Conservation (phyloP, 2,113 vertebrate genomes). For the Saccopteryx bilineata region DNA sequence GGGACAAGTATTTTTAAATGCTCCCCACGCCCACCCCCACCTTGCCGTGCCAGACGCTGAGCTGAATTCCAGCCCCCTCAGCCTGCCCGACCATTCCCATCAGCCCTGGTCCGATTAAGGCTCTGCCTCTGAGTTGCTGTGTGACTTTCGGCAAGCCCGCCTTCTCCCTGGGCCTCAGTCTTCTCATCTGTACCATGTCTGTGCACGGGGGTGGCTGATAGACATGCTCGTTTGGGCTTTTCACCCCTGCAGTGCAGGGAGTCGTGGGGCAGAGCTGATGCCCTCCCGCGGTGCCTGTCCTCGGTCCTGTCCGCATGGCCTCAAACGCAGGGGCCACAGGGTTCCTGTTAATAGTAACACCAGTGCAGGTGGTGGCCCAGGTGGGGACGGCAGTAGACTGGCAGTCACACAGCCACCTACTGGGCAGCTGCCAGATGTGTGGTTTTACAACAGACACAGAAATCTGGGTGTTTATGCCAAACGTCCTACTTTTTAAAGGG, state of each 20-base stretch:
- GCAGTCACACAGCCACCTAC: background rate
- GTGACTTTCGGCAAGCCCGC: background rate
- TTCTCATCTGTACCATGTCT: background rate
- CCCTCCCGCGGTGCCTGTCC: accelerated
- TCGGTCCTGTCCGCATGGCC: background rate
- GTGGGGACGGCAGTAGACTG: background rate
- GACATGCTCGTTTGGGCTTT: no score
- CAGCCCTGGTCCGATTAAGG: background rate
- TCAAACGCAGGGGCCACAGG: background rate
- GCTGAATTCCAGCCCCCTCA: background rate
- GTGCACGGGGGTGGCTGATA: background rate
- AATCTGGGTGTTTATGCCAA: background rate
- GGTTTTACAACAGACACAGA: background rate
- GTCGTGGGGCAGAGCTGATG: background rate
- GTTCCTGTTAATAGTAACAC: background rate
- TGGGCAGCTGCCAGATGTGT: background rate
- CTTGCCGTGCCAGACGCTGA: background rate
- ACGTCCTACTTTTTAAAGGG: background rate
- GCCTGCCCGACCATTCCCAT: background rate
- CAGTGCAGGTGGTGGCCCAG: accelerated
- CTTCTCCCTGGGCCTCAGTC: background rate
- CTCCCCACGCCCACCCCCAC: background rate
- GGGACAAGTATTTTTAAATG: background rate
- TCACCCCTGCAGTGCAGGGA: background rate
- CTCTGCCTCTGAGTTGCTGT: background rate